Evolutionary conservation across 2,113 vertebrate species (phyloP).

Genomic region (Myrmophylax atrothorax): DNA sequence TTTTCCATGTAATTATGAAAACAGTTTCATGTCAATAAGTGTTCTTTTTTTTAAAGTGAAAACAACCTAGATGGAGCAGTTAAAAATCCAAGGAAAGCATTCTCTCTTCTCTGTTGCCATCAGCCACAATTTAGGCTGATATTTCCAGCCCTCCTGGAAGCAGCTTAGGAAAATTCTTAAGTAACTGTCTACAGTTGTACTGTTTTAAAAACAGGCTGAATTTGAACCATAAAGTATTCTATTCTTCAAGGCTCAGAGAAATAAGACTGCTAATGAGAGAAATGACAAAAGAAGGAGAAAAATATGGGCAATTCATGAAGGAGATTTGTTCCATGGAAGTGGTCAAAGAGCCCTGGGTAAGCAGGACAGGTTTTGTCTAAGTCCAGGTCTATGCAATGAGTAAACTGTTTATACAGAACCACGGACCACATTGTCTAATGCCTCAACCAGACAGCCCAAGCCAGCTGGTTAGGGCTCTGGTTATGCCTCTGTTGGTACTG

Average conservation of each 20-base stretch:
- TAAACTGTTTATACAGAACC: neutral
- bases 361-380: neutral
- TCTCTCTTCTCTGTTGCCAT: neutral
- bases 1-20: slow-evolving; percentile 44
- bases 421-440: neutral
- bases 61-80: neutral
- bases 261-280: neutral
- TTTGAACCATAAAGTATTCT: neutral
- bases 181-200: neutral
- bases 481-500: neutral
- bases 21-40: neutral
- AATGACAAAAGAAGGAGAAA: neutral
- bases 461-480: neutral
- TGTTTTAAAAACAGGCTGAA: neutral
- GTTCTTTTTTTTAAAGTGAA: neutral
- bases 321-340: neutral
- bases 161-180: neutral
- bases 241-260: neutral
- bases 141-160: neutral
- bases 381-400: neutral
- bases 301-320: neutral
- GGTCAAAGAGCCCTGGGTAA: neutral
- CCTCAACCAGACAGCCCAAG: neutral
- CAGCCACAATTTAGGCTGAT: neutral
- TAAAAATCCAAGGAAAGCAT: neutral